Conservation (phyloP, 1,140 invertebrate genomes). For the Drosophila chauvacae region DNA sequence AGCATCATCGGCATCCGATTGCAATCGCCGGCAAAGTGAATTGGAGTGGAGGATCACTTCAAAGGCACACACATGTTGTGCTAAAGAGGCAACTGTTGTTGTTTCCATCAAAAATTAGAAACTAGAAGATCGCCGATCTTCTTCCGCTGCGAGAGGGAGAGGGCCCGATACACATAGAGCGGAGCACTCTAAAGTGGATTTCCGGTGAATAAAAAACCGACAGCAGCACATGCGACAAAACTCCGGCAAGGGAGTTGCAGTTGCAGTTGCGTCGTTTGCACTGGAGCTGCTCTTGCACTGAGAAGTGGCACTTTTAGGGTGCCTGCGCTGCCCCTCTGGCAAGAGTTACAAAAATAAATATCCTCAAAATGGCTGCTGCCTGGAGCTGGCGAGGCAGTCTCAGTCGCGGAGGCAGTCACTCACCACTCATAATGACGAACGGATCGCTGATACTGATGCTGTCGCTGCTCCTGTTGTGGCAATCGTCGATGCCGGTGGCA, state of each 20-base stretch:
- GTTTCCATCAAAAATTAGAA: conserved; percentile 70
- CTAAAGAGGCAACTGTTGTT: conserved; percentile 65
- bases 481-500: neutral
- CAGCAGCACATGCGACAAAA: conserved; percentile 64
- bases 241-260: conserved; percentile 47
- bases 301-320: conserved; percentile 26
- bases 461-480: conserved; percentile 27
- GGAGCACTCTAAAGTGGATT: conserved; percentile 75
- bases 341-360: conserved; percentile 74
- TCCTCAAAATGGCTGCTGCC: conserved; percentile 49
- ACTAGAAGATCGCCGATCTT: conserved; percentile 56
- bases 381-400: conserved; percentile 13
- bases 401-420: conserved; percentile 26
- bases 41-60: conserved; percentile 46
- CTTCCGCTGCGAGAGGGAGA: conserved; percentile 33
- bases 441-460: conserved; percentile 33
- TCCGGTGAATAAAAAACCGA: conserved; percentile 79
- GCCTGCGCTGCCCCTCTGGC: conserved; percentile 26
- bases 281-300: conserved; percentile 14
- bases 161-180: conserved; percentile 12
- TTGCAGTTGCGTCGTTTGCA: conserved; percentile 17
- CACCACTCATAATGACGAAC: conserved; percentile 20
- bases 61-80: conserved; percentile 76
- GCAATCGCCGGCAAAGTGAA: conserved; percentile 28
- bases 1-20: conserved; percentile 54